phyloP scores from a whole-genome alignment of 2,797 vertebrate species.

The Astyanax mexicanus region DNA sequence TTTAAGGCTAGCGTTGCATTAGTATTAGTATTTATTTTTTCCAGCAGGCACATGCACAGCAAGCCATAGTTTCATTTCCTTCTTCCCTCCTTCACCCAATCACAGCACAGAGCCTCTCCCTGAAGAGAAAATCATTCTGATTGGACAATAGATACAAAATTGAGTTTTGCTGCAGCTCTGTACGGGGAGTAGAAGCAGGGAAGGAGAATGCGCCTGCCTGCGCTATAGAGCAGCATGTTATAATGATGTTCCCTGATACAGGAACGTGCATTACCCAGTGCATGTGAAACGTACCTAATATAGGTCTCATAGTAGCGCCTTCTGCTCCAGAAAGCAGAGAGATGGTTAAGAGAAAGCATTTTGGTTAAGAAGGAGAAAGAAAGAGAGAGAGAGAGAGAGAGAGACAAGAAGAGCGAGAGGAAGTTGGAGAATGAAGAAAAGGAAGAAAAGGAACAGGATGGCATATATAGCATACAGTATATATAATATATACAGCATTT shows the following conservation, averaged over 20 bases:
- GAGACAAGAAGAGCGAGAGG: constrained; percentile 19
- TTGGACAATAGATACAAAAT: background rate
- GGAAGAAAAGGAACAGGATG: constrained; percentile 55
- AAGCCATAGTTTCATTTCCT: constrained; percentile 46
- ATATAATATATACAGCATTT: constrained; percentile 76
- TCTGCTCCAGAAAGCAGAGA: constrained; percentile 89
- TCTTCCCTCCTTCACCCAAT: constrained; percentile 20
- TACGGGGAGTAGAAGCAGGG: background rate
- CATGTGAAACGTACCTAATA: constrained; percentile 93
- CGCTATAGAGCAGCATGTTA: background rate
- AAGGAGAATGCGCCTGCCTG: background rate
- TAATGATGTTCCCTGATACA: constrained; percentile 2
- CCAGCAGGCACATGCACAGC: constrained; percentile 66
- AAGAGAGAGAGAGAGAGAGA: constrained; percentile 57
- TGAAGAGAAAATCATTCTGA: background rate
- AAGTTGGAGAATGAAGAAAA: constrained; percentile 53
- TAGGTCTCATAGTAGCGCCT: constrained; percentile 99
- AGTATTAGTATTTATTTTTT: constrained; percentile 1
- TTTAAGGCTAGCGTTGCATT: constrained; percentile 59
- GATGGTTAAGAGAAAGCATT: constrained; percentile 81
- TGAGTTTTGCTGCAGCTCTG: background rate
- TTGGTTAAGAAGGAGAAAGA: constrained; percentile 75
- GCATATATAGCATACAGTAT: constrained; percentile 71
- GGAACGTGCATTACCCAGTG: constrained; percentile 78
- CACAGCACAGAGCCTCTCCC: constrained; percentile 1